A percentile compares a stretch with the other conserved stretches of the same genome.
Conservation (phyloP, 2,113 vertebrate genomes). For the Apistogramma diplotaenia region DNA sequence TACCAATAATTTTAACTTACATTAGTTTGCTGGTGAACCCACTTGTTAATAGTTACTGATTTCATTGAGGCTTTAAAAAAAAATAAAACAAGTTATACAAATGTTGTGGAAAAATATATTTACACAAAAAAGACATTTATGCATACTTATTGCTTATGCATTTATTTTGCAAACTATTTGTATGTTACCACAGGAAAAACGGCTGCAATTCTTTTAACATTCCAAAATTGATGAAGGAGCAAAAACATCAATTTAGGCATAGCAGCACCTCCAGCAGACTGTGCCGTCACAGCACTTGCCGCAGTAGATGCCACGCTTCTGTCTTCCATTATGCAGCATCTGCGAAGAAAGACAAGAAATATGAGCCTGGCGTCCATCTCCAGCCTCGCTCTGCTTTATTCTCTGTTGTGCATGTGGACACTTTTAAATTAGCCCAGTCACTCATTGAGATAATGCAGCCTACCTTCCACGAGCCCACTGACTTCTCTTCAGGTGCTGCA, state of each 20-base stretch:
- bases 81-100: no score
- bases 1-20: no score
- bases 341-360: background rate
- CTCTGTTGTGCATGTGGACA: background rate
- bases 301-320: background rate
- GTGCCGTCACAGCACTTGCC: background rate
- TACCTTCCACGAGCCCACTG: conserved; percentile 40
- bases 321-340: background rate
- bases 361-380: background rate
- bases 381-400: background rate
- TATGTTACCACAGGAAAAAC: background rate
- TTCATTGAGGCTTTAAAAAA: background rate
- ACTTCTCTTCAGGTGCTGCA: background rate
- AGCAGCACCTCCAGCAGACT: conserved; percentile 59
- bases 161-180: background rate
- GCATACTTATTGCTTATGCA: background rate
- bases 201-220: background rate
- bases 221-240: background rate
- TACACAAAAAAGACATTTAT: background rate
- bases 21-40: no score
- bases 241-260: background rate
- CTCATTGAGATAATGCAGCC: background rate
- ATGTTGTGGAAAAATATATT: no score
- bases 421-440: background rate
- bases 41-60: no score